Evolutionary conservation across 2,797 vertebrate species (phyloP), one percentile per base, ranked within the genome.

Genomic region (Danio jaintianensis): DNA sequence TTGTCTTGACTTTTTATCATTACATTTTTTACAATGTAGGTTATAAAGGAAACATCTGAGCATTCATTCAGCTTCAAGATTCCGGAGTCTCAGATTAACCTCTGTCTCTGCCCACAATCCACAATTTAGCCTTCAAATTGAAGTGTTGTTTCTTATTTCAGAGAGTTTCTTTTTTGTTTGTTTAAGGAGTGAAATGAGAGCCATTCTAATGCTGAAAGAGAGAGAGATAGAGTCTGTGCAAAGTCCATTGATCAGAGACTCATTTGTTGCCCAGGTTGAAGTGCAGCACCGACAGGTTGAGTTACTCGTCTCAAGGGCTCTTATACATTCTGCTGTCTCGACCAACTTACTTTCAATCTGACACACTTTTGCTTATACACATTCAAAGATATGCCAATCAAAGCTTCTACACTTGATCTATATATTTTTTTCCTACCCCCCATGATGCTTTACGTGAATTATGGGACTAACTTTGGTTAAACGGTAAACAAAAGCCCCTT

Each of bases 241-340:
- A 58, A 55, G 36, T 56, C 20, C 53, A 45, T 56, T 72, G 81
- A 73, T 78, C 75, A 74, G 70, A 56, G 63, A 64, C 42, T 29
- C 40, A 45, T 29, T 75, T 75, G 76, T 83, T 75, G 68, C 38
- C 40, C 58, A 18, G 58, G 42, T 47, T 66, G 62, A 40, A 71
- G 45, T 56, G 78, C 75, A 72, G 43, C 71, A 15, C 10, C 12
- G 38, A n/a, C 63, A 55, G 78, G 76, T 83, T 78, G 38, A 76
- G 72, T 84, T 84, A 82, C 85, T 55, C 8, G 72, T 71, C 72
- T 79, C 63, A 62, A 45, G 78, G 18, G 79, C 58, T 42, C 20
- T 47, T 79, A 52, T 75, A 40, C 16, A 68, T 79, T 69, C 53
- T 52, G 70, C 47, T 67, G 16, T 75, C 43, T 74, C 43, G 52